Base-by-base conservation (phyloP, 2,797 vertebrate genomes). In the Simalia tracyae region DNA sequence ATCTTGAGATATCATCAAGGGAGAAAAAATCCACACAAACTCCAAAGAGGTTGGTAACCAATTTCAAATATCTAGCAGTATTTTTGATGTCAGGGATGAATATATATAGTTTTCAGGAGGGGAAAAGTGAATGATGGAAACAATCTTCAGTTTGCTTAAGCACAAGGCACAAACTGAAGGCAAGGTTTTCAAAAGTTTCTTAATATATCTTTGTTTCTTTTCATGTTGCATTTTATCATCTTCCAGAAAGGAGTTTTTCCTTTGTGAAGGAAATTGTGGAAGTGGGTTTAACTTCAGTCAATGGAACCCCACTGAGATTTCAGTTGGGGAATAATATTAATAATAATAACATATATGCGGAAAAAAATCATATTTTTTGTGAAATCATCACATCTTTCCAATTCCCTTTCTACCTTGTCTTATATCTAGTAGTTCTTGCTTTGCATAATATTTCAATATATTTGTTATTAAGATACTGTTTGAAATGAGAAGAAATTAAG, bases 401-500 rank as follows among this genome's bases (percentile, higher is more conserved):
- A 90, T 81, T 96, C n/a, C 88, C 84, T 92, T 28, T 84, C 61
- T 28, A 90, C 95, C 93, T 92, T 95, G 89, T 92, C 87, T 84
- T 91, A 96, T 95, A 95, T 95, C 92, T 93, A 59, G 90, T 92
- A 96, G 96, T 95, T 95, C 95, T 96, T 94, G 95, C 94, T 96
- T 96, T 97, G 96, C 95, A 97, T 97, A 97, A 93, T 92, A 96
- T 97, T 97, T 97, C 97, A 96, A 96, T 96, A 95, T 96, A 96
- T 96, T 96, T 90, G 94, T 95, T 96, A 96, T 95, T 94, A 97
- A 97, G 93, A 93, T 94, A 94, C 94, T 92, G 94, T 94, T 94
- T 94, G 88, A 94, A 96, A 96, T 94, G 95, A 97, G 94, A 95
- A 96, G 42, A 96, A 97, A 96, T 97, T 96, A 96, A 97, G 96